Evolutionary conservation across 2,797 vertebrate genomes (phyloP).

Genomic region (Chaetodon trifasciatus): DNA sequence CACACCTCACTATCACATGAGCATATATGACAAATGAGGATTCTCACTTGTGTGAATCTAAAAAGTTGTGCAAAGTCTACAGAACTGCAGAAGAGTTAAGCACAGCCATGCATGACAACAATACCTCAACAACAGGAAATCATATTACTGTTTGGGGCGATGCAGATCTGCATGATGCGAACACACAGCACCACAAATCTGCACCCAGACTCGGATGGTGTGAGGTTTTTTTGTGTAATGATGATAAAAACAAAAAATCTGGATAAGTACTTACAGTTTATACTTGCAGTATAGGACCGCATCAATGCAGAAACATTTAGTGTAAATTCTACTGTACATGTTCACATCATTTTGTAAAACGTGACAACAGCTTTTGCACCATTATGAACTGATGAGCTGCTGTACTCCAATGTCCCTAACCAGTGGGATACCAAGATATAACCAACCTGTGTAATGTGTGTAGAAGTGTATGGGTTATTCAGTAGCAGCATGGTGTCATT

Average conservation of each 20-base stretch:
- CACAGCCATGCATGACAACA: background rate
- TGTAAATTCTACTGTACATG: background rate
- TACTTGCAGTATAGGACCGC: background rate
- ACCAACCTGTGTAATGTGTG: background rate
- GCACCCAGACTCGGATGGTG: background rate
- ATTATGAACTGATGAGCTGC: background rate
- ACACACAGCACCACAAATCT: background rate
- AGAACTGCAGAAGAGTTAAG: background rate
- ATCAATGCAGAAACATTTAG: background rate
- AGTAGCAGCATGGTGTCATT: background rate
- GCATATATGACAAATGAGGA: background rate
- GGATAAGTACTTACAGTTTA: background rate
- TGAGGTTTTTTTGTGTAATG: background rate
- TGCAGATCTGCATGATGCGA: background rate
- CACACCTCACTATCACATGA: constrained; percentile 2
- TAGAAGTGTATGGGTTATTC: background rate
- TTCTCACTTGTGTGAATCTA: constrained; percentile 2
- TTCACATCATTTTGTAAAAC: background rate
- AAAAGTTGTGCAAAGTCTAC: background rate
- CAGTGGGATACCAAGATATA: background rate
- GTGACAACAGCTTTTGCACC: background rate
- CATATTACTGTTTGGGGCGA: too few species aligned
- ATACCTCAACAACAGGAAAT: background rate
- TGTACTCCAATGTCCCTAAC: background rate
- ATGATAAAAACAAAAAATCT: background rate